Evolutionary conservation across 2,797 vertebrate species (phyloP), one percentile per base, ranked within the genome.

Genomic region (Tapera naevia): DNA sequence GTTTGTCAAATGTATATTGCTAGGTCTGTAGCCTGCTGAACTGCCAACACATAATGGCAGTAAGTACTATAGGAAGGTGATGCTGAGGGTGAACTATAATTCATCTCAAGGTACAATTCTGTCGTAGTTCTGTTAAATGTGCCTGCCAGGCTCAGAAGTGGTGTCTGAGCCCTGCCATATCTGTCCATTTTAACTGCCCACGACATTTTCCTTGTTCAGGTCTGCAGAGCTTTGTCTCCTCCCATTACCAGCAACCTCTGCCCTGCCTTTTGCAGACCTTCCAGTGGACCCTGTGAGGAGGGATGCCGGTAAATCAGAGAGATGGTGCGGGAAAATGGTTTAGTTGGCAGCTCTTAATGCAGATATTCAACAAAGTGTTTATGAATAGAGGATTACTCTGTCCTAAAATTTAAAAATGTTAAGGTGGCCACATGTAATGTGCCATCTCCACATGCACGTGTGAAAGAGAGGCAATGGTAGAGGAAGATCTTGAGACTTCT

Each of bases 281-380:
- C 80, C 4, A 3, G 25, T 19, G 88, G 88, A 81, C 67, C 66
- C 1, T 0, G 56, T 33, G 89, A 80, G 83, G 86, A 71, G 57
- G 74, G 83, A 89, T 70, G 82, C 85, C 84, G 88, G 83, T 90
- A 94, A 96, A 91, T 96, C 93, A 96, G 76, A 76, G 12, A 43
- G 80, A 25, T 32, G 54, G 73, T 82, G 94, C 86, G 94, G 94
- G 89, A 93, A 93, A 96, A 94, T 61, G 88, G 89, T 81, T 89
- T 75, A 91, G 70, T 37, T 94, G 89, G 93, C 95, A 93, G 70
- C 70, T 88, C 90, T 58, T 89, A 50, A 76, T 58, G 75, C 81
- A 95, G 67, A 69, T 90, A 45, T 90, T 91, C 92, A 88, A 56
- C 3, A 8, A 46, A 62, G 69, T 66, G 72, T 88, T 86, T 35